Evolutionary conservation across 1,140 invertebrate genomes (phyloP).

Genomic region (Hormaphis cornu): DNA sequence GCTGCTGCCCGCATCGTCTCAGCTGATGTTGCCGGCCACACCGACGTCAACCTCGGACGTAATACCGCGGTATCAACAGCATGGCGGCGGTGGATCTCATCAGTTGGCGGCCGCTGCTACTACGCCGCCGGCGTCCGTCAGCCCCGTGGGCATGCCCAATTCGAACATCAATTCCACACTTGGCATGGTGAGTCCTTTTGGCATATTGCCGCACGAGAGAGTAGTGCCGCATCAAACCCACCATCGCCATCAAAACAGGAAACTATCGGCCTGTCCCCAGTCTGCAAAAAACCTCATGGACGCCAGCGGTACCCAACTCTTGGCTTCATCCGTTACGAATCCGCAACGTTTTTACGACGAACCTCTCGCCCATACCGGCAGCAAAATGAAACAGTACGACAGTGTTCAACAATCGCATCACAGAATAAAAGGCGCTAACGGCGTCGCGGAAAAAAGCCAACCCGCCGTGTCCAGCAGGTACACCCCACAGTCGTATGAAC

Average conservation of each 20-base stretch:
- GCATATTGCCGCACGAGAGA: slow-evolving; percentile 22
- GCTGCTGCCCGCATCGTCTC: background rate
- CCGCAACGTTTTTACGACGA: background rate
- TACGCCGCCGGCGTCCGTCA: background rate
- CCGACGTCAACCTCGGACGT: background rate
- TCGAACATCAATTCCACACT: background rate
- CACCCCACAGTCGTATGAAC: background rate
- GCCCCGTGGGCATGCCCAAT: background rate
- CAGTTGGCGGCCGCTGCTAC: background rate
- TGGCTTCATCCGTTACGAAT: background rate
- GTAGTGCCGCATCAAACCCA: background rate
- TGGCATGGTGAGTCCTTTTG: slow-evolving; percentile 24
- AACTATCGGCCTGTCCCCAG: background rate
- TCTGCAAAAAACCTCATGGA: background rate
- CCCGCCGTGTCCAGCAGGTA: background rate
- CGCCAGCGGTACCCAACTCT: background rate
- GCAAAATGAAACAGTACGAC: background rate
- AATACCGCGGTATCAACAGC: background rate
- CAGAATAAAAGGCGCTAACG: background rate
- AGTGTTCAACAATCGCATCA: background rate
- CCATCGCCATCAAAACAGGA: background rate
- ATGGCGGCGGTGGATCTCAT: background rate
- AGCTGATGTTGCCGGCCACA: background rate
- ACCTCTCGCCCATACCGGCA: background rate
- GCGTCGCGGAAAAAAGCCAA: background rate